phyloP scores from a whole-genome alignment of 2,113 vertebrate species.

The Micromys minutus region DNA sequence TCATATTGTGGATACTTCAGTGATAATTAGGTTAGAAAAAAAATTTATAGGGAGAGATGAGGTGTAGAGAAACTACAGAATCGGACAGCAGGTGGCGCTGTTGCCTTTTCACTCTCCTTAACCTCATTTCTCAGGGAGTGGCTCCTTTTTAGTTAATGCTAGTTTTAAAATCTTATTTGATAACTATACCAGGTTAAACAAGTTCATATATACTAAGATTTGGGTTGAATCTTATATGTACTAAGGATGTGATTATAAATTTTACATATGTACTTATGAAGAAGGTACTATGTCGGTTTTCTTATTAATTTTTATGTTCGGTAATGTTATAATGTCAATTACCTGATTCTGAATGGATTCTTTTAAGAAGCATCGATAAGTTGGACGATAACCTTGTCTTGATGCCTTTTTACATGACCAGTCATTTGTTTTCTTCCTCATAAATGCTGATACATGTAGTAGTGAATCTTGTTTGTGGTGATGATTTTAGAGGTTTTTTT shows the following conservation, averaged over 20 bases:
- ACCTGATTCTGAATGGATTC: constrained; percentile 5
- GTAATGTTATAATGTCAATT: constrained; percentile 41
- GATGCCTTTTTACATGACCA: background rate
- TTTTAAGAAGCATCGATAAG: background rate
- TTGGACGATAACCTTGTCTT: background rate
- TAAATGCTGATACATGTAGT: background rate
- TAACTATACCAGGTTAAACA: constrained; percentile 44
- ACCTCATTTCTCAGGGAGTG: background rate
- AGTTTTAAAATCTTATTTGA: constrained; percentile 54
- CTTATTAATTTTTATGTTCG: constrained; percentile 32
- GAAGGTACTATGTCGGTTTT: constrained; percentile 20
- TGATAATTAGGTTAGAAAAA: background rate
- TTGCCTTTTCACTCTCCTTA: constrained; percentile 52
- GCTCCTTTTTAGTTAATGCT: constrained; percentile 12
- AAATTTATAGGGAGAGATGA: background rate
- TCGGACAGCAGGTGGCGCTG: constrained; percentile 73
- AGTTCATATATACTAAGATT: constrained; percentile 44
- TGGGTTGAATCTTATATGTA: constrained; percentile 45
- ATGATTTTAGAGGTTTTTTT: constrained; percentile 25
- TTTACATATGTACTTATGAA: constrained; percentile 40
- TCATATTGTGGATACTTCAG: background rate
- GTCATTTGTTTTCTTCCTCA: background rate
- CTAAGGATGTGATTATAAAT: constrained; percentile 37
- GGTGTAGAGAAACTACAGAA: constrained; percentile 20
- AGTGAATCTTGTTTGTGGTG: constrained; percentile 1